phyloP scores from a whole-genome alignment of 2,113 vertebrate genomes.

The Lepisosteus oculatus region DNA sequence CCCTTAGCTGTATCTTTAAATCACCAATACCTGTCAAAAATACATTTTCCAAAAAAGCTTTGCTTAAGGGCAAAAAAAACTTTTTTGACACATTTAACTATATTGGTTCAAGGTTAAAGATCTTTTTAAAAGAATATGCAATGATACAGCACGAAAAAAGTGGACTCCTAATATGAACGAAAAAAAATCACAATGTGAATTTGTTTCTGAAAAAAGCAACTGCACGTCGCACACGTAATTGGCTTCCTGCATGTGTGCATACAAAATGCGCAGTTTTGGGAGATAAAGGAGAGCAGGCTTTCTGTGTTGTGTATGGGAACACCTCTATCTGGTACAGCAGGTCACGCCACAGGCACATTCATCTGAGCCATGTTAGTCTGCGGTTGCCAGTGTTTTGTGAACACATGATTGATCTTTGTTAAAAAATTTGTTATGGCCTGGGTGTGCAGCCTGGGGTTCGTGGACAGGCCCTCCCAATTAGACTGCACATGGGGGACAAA shows the following conservation, averaged over 20 bases:
- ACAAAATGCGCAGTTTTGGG: too few species aligned
- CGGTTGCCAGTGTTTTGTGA: slow-evolving; percentile 42
- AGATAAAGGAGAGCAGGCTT: slow-evolving; percentile 15
- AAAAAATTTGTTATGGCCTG: slow-evolving; percentile 49
- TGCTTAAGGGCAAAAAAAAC: neutral
- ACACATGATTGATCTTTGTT: slow-evolving; percentile 53
- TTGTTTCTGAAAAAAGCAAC: too few species aligned
- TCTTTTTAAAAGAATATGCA: slow-evolving; percentile 10
- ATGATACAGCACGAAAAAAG: neutral
- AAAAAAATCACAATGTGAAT: neutral
- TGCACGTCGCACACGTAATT: slow-evolving; percentile 1
- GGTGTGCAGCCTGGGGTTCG: slow-evolving; percentile 19
- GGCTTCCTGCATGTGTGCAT: slow-evolving; percentile 6
- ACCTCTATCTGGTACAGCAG: slow-evolving; percentile 22
- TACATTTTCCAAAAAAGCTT: neutral
- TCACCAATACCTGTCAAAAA: neutral
- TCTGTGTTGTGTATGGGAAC: slow-evolving; percentile 14
- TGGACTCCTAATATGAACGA: neutral
- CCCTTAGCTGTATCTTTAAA: neutral
- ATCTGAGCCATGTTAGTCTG: slow-evolving; percentile 27
- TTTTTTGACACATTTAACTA: neutral
- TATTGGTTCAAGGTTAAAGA: neutral
- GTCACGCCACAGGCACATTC: slow-evolving; percentile 17
- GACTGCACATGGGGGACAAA: slow-evolving; percentile 30
- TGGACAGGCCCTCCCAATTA: slow-evolving; percentile 20